Conservation (phyloP, 2,888 invertebrate species). For the Chrysodeixis includens region DNA sequence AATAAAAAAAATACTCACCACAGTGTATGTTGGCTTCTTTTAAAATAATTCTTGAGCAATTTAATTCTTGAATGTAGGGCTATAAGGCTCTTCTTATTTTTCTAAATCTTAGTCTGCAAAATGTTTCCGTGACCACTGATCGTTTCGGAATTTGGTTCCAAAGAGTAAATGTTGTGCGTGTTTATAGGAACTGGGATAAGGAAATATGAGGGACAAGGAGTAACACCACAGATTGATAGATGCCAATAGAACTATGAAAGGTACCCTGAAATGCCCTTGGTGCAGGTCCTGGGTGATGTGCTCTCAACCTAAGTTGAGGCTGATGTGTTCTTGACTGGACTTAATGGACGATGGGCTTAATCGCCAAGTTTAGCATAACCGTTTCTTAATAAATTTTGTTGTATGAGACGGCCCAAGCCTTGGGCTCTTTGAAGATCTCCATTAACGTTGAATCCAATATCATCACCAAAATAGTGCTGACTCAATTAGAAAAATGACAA, state of each 20-base stretch:
- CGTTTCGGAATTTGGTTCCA: background rate
- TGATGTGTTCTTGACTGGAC: too few species aligned
- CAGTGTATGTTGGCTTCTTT: background rate
- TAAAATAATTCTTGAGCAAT: background rate
- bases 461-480: too few species aligned
- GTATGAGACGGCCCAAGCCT: background rate
- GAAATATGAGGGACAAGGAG: too few species aligned
- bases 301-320: too few species aligned
- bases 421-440: background rate
- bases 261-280: too few species aligned
- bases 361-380: background rate
- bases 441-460: background rate
- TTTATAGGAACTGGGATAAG: too few species aligned
- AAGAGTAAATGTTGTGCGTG: background rate
- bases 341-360: background rate
- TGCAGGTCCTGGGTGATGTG: too few species aligned
- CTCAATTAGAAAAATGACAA: too few species aligned
- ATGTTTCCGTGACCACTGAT: background rate
- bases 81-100: background rate
- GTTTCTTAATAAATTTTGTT: background rate
- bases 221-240: too few species aligned
- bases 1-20: background rate
- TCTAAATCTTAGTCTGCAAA: background rate
- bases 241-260: too few species aligned
- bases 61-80: background rate